These are phyloP conservation scores for Ormyrus rosae DNA, from an alignment of 2,888 invertebrate species.

Conservation along the genomic window DNA sequence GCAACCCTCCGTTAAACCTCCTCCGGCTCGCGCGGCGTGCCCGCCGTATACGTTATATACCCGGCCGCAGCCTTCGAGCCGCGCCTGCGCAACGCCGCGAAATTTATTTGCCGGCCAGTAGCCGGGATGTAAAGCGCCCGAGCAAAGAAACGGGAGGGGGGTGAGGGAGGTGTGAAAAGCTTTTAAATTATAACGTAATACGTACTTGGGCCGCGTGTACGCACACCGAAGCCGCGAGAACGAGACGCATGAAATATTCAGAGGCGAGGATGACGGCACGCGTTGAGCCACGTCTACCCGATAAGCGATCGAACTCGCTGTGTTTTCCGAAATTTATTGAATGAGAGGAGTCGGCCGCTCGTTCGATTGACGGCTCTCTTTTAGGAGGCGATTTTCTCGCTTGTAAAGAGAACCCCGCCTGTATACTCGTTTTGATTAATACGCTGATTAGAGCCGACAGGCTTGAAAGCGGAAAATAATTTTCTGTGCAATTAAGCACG, in stretches of 20 bases:
- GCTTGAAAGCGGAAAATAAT: too few relatives aligned
- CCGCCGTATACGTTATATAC: constrained; percentile 52
- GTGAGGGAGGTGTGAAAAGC: constrained; percentile 36
- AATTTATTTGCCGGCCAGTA: constrained; percentile 29
- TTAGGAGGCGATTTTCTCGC: background rate
- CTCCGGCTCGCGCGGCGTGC: constrained; percentile 58
- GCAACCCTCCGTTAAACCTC: constrained; percentile 54
- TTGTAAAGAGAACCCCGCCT: background rate
- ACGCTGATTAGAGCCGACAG: too few relatives aligned
- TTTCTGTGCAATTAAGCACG: background rate
- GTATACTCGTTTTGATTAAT: too few relatives aligned
- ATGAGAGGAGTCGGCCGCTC: background rate
- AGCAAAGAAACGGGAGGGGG: background rate
- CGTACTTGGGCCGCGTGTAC: background rate
- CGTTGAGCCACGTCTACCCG: background rate
- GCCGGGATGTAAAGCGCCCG: constrained; percentile 8
- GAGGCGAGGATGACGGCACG: background rate
- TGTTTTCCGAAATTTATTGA: background rate
- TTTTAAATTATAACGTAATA: constrained; percentile 42
- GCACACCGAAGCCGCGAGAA: background rate
- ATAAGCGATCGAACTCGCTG: constrained; percentile 2
- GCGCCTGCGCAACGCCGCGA: constrained; percentile 11
- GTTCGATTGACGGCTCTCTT: background rate
- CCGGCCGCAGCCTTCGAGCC: constrained; percentile 19
- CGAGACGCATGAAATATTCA: constrained; percentile 29